Percentiles rank a stretch among this genome's conserved stretches.
Conservation (phyloP, 92 coral and sea anemone genomes). For the Epizoanthus stellaris region DNA sequence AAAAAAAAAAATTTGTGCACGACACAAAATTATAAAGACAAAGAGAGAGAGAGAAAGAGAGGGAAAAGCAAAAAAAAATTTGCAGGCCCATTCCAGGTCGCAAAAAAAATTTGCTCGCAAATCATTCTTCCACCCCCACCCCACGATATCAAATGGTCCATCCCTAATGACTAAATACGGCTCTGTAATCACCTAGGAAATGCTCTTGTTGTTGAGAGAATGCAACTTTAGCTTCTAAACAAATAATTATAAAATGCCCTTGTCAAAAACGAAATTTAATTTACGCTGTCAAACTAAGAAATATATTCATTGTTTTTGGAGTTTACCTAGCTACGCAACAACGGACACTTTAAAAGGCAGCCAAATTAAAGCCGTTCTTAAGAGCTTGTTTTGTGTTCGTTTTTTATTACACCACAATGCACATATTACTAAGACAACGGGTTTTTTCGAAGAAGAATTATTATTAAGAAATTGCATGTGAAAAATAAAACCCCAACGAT, state of each 20-base stretch:
- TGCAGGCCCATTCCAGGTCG: no score
- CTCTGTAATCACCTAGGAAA: conserved; percentile 23
- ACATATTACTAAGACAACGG: not conserved
- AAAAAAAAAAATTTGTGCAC: no score
- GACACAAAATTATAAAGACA: no score
- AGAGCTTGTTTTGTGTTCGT: not conserved
- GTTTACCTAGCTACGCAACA: not conserved
- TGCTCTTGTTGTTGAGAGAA: conserved; percentile 26
- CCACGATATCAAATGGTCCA: no score
- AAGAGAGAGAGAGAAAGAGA: no score
- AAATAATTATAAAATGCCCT: conserved; percentile 4
- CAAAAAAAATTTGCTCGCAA: no score
- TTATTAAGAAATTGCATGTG: not conserved
- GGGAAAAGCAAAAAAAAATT: no score
- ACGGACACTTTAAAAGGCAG: not conserved
- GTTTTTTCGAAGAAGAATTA: not conserved
- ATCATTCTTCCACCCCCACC: no score
- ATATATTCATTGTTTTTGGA: not conserved
- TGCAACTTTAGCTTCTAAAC: conserved; percentile 2
- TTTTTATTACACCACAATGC: not conserved
- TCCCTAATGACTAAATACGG: not conserved
- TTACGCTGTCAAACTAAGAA: conserved; percentile 16
- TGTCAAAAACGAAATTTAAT: conserved; percentile 21
- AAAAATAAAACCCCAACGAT: not conserved
- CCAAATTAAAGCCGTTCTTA: not conserved